Evolutionary conservation across 2,797 vertebrate genomes (phyloP), one percentile per base, ranked within the genome.

Genomic region (Varecia variegata): DNA sequence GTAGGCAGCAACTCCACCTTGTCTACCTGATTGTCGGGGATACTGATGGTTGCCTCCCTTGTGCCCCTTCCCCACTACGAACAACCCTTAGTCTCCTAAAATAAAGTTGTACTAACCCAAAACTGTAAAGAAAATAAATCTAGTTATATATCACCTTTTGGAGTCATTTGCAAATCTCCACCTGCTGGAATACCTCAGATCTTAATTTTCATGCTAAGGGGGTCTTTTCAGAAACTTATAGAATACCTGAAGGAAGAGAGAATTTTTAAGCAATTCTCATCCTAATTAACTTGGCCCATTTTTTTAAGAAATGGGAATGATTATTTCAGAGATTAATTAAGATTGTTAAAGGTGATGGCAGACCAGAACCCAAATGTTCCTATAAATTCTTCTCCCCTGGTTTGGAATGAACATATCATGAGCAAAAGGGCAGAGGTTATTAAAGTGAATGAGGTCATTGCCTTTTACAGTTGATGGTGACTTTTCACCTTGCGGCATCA

Each of bases 241-340:
- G 74, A 94, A 77, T 54, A 87, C 94, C 62, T 92, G 74, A 96
- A 89, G 62, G 79, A 68, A 94, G 58, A 96, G 21, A 95, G 52
- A 88, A 60, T 83, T 96, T 95, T 91, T 70, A 81, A 94, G 76
- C 84, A 92, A 96, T 35, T 32, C 76, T 94, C 77, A 52, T 94
- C 60, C 85, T 92, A 95, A 97, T 97, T 92, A 96, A 90, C 50
- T 54, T 86, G 94, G 84, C 62, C 86, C 67, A 86, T 90, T 92
- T 96, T 86, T 88, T 90, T 23, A 96, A 97, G 90, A 90, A 89
- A 95, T 9, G 50, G 79, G 58, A 80, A 94, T 94, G 85, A 87
- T 96, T 86, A 91, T 94, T 80, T 90, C 79, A 84, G 87, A 94
- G 96, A 96, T 95, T 95, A 97, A 97, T 97, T 95, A 97, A 92